Evolutionary conservation across 2,113 vertebrate species (phyloP).

Genomic region (Pygoscelis antarcticus): DNA sequence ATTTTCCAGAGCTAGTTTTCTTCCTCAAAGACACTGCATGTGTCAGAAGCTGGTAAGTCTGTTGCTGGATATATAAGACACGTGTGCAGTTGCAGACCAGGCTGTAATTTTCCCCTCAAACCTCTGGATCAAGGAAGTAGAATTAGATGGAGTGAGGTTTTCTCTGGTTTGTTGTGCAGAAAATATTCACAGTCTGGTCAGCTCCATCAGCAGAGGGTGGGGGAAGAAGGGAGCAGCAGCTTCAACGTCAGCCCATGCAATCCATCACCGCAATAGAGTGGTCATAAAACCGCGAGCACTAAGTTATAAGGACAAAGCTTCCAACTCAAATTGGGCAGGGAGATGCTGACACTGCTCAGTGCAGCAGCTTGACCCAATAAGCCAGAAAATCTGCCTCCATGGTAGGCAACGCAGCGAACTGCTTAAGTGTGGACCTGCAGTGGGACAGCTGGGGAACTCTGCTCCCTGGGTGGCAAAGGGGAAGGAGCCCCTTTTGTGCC

Average conservation of each 20-base stretch:
- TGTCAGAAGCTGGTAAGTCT: not conserved
- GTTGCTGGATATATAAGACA: not conserved
- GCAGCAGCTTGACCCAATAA: not conserved
- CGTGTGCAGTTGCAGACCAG: not conserved
- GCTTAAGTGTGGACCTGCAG: not conserved
- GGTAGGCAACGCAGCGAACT: accelerated
- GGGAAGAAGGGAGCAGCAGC: not conserved
- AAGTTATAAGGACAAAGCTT: not conserved
- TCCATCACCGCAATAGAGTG: not conserved
- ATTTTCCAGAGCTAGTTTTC: not conserved
- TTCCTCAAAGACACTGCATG: not conserved
- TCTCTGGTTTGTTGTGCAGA: not conserved
- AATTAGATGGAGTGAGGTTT: not conserved
- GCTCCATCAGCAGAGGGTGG: not conserved
- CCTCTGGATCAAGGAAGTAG: not conserved
- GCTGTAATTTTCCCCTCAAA: not conserved
- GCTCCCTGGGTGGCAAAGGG: not conserved
- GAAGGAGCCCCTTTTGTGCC: not conserved
- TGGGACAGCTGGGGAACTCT: not conserved
- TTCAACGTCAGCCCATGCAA: not conserved
- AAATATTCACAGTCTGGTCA: not conserved
- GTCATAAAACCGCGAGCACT: not conserved
- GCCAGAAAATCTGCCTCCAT: not conserved
- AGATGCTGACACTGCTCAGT: not conserved
- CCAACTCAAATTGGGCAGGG: not conserved